These are phyloP conservation scores for Palythoa heliodiscus DNA, from an alignment of 92 coral and sea anemone species.

Conservation along the genomic window DNA sequence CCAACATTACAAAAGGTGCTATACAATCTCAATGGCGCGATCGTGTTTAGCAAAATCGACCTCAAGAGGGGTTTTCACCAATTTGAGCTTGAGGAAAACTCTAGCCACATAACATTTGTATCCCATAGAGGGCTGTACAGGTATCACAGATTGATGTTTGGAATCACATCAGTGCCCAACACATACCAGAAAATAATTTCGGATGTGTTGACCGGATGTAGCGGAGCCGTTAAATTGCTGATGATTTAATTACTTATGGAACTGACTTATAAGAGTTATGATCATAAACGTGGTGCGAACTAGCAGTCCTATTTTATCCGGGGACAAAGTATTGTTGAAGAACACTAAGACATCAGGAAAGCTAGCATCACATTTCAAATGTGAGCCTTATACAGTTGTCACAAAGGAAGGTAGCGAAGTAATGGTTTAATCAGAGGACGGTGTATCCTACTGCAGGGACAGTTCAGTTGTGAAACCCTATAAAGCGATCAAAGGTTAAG, in stretches of 20 bases:
- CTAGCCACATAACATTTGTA: slow-evolving; percentile 42
- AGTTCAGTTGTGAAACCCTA: slow-evolving; percentile 19
- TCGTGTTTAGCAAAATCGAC: slow-evolving; percentile 49
- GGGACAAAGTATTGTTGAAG: slow-evolving; percentile 50
- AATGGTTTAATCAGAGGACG: background rate
- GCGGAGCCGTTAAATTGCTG: slow-evolving; percentile 60
- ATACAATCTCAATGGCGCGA: slow-evolving; percentile 46
- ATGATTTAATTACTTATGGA: slow-evolving; percentile 58
- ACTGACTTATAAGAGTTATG: slow-evolving; percentile 47
- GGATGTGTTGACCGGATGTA: slow-evolving; percentile 47
- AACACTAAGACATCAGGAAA: slow-evolving; percentile 59
- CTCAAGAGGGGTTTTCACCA: slow-evolving; percentile 68
- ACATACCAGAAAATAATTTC: slow-evolving; percentile 53
- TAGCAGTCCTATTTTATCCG: slow-evolving; percentile 38
- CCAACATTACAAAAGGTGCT: slow-evolving; percentile 49
- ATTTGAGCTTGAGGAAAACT: slow-evolving; percentile 50
- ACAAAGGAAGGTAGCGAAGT: slow-evolving; percentile 14
- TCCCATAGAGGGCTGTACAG: slow-evolving; percentile 49
- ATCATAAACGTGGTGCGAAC: slow-evolving; percentile 33
- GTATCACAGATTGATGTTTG: slow-evolving; percentile 44
- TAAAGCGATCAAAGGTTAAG: too few species aligned
- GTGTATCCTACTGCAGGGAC: slow-evolving; percentile 19
- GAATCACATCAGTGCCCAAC: slow-evolving; percentile 14
- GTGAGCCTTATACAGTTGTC: slow-evolving; percentile 51
- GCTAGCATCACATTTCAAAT: slow-evolving; percentile 36